Base-by-base conservation (phyloP, 2,888 invertebrate genomes). In the Dione vanillae region DNA sequence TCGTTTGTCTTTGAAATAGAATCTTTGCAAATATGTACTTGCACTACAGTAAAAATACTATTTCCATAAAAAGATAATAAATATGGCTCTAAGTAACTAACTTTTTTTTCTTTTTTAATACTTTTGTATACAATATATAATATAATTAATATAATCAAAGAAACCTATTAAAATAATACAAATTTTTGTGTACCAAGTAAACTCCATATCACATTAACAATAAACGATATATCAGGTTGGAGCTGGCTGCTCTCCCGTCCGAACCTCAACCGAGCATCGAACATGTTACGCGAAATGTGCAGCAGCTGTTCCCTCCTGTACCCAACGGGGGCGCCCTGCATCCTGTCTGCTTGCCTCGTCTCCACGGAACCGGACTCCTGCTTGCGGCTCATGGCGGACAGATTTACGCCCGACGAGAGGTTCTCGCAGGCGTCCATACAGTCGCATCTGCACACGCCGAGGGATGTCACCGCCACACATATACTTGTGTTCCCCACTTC, bases 401-500 rank as follows among this genome's bases (percentile, higher is more conserved):
- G 98, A 35, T 98, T 97, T 91, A 98, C 98, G 62, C 98, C 98
- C n/a, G 98, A 98, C 88, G 98, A 98, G 89, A 94, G 98, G 70
- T 97, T 97, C 92, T 96, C 96, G 76, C 97, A 97, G 87, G 96
- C 96, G 78, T 96, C 97, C 72, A 97, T 97, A 83, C 97, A 97
- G 88, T 97, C 97, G 83, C 97, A 97, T 78, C 94, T 99, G 81
- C 97, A 97, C 79, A 99, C 99, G 72, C 99, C 99, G 8, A 96
- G 98, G 76, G 99, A 99, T 92, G 98, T 98, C 75, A 97, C 98
- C 70, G 98, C 98, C 87, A 99, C 99, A 72, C 99, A 99, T 87
- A 99, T 99, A 78, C 95, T 99, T 79, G 99, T 99, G 78, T 99
- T 99, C 93, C 99, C 99, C 64, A 99, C 99, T 51, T 99, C 98